These are phyloP conservation scores for Laspeyria flexula DNA, from an alignment of 2,888 invertebrate species.

Conservation along the genomic window DNA sequence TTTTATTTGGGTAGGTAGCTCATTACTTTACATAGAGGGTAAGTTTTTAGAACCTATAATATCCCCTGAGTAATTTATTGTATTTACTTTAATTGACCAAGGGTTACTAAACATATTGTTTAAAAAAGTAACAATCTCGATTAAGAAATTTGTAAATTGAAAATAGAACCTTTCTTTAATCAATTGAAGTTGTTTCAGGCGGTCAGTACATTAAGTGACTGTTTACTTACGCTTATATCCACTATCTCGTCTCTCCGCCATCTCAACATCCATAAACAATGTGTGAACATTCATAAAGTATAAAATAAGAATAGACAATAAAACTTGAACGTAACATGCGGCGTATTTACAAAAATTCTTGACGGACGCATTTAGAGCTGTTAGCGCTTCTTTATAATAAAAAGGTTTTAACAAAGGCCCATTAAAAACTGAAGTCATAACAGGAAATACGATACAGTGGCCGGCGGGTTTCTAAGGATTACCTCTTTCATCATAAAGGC, in stretches of 20 bases:
- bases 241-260: conserved; percentile 30
- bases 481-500: conserved; percentile 81
- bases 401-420: conserved; percentile 74
- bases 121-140: no score
- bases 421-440: conserved; percentile 84
- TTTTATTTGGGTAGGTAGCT: no score
- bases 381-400: conserved; percentile 75
- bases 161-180: neutral
- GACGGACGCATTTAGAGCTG: conserved; percentile 67
- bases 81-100: no score
- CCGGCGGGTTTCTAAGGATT: conserved; percentile 65
- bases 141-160: no score
- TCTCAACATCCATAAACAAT: conserved; percentile 54
- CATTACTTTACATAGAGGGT: no score
- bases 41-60: no score
- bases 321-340: conserved; percentile 56
- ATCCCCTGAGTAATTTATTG: no score
- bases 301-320: conserved; percentile 63
- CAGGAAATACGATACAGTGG: conserved; percentile 83
- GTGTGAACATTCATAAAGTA: conserved; percentile 59
- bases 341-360: conserved; percentile 60
- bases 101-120: no score
- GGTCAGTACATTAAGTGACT: neutral
- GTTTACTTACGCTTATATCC: conserved; percentile 18
- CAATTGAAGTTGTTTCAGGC: neutral